Evolutionary conservation across 2,113 vertebrate species (phyloP).

Genomic region (Pristiophorus japonicus): DNA sequence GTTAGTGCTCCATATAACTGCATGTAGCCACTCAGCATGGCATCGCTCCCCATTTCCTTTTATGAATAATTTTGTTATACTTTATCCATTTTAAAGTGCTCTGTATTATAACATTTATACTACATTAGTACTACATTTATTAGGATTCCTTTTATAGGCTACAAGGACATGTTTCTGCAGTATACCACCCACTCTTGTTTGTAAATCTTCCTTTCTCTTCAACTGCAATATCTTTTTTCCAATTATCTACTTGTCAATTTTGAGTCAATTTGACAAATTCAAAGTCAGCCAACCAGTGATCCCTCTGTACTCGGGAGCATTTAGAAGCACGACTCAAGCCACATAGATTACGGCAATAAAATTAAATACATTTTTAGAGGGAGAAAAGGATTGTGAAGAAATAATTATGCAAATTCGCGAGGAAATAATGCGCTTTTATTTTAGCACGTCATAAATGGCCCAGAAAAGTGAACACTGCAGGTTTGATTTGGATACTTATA

Average conservation of each 20-base stretch:
- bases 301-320: not conserved
- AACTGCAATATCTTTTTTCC: constrained; percentile 27
- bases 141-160: constrained; percentile 58
- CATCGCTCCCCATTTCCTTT: constrained; percentile 62
- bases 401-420: constrained; percentile 33
- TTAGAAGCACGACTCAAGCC: not conserved
- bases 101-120: constrained; percentile 58
- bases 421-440: constrained; percentile 15
- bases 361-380: constrained; percentile 21
- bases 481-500: not conserved
- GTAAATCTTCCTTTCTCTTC: constrained; percentile 42
- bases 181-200: constrained; percentile 52
- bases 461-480: not conserved
- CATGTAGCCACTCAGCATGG: constrained; percentile 64
- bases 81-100: constrained; percentile 66
- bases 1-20: constrained; percentile 62
- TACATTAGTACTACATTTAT: constrained; percentile 55
- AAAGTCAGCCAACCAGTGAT: constrained; percentile 26
- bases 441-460: not conserved
- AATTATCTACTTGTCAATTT: constrained; percentile 39
- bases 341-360: not conserved
- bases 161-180: constrained; percentile 43
- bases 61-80: constrained; percentile 75
- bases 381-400: not conserved
- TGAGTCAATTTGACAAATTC: constrained; percentile 33